A percentile compares a stretch with the other conserved stretches of the same genome.
Conservation (phyloP, 2,888 invertebrate genomes). For the Tetragnatha montana region DNA sequence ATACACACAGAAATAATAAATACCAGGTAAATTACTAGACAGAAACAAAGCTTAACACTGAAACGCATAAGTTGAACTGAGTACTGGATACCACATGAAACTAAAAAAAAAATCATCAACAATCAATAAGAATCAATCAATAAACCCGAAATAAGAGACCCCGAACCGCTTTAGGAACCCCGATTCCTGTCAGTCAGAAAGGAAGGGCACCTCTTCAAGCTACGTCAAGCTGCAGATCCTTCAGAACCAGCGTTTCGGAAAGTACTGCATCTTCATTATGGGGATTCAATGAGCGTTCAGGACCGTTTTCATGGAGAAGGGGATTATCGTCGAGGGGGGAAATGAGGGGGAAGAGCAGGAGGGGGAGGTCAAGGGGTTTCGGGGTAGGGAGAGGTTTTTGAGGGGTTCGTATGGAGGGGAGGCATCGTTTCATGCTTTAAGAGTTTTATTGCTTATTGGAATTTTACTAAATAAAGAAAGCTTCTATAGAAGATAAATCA, state of each 20-base stretch:
- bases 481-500: too few species aligned
- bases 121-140: background rate
- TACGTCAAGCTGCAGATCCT: slow-evolving; percentile 29
- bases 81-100: too few species aligned
- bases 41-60: too few species aligned
- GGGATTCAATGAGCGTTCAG: slow-evolving; percentile 27
- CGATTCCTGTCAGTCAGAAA: slow-evolving; percentile 33
- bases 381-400: background rate
- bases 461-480: too few species aligned
- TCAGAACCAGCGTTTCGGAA: slow-evolving; percentile 33
- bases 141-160: background rate
- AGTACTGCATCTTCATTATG: slow-evolving; percentile 51
- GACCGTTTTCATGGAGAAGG: slow-evolving; percentile 10
- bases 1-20: too few species aligned
- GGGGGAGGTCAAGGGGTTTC: background rate
- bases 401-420: background rate
- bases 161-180: slow-evolving; percentile 13
- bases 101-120: background rate
- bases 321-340: background rate
- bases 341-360: background rate
- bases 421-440: background rate
- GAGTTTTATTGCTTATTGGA: too few species aligned
- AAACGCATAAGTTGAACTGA: too few species aligned
- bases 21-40: too few species aligned
- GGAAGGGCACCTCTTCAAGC: slow-evolving; percentile 25